A percentile compares a stretch with the other conserved stretches of the same genome.
Conservation (phyloP, 2,797 vertebrate genomes). For the Acrossocheilus wenchowensis region DNA sequence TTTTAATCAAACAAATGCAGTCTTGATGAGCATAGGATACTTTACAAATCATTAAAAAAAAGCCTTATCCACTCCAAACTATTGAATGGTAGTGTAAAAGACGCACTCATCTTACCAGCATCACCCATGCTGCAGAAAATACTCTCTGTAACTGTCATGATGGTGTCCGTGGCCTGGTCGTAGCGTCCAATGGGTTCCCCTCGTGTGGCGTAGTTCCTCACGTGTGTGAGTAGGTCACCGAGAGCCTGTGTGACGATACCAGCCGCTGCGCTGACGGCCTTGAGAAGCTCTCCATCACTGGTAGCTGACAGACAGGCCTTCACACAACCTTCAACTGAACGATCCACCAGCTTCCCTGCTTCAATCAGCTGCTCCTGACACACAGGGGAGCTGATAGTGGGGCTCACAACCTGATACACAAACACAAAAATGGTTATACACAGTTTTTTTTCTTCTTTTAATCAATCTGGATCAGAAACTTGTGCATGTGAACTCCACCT, state of each 20-base stretch:
- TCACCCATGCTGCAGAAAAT: constrained; percentile 99
- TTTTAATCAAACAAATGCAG: no score
- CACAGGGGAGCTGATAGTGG: constrained; percentile 96
- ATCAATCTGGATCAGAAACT: constrained; percentile 13
- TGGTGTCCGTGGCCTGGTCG: constrained; percentile 97
- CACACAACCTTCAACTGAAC: constrained; percentile 94
- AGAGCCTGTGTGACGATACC: constrained; percentile 93
- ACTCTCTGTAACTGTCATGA: constrained; percentile 98
- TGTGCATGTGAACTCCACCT: constrained; percentile 78
- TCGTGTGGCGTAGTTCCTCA: constrained; percentile 92
- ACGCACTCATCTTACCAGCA: constrained; percentile 83
- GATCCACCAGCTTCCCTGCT: constrained; percentile 93
- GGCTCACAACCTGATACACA: constrained; percentile 88
- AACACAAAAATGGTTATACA: background rate
- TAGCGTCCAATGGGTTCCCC: constrained; percentile 96
- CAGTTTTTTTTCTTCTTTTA: background rate
- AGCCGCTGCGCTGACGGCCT: constrained; percentile 88
- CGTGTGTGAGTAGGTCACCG: constrained; percentile 92
- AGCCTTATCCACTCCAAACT: background rate
- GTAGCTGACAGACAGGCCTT: constrained; percentile 92
- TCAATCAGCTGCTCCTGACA: constrained; percentile 97
- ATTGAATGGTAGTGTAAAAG: background rate
- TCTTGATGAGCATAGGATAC: background rate
- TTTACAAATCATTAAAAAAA: background rate
- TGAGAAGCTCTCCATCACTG: constrained; percentile 87